Percentiles rank a stretch among this genome's conserved stretches.
Conservation (phyloP, 2,113 vertebrate genomes). For the Osmerus eperlanus region DNA sequence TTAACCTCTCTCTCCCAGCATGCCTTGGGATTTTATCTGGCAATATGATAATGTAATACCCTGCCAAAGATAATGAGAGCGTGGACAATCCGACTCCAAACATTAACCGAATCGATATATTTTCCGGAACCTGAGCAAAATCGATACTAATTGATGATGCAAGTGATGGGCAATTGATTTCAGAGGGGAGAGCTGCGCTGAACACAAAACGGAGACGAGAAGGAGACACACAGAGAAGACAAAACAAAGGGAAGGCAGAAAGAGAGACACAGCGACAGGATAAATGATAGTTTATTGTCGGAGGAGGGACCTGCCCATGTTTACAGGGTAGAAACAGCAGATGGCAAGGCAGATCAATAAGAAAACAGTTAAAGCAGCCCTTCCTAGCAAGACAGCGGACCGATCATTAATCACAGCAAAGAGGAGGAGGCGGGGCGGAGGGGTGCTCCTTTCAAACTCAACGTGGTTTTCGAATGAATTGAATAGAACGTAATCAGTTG, state of each 20-base stretch:
- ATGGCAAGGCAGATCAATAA: slow-evolving; percentile 39
- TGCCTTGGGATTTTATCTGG: background rate
- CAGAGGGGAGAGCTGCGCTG: background rate
- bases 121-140: background rate
- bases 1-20: background rate
- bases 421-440: slow-evolving; percentile 48
- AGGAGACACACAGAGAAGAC: slow-evolving; percentile 1
- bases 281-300: slow-evolving; percentile 21
- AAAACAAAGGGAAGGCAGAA: slow-evolving; percentile 6
- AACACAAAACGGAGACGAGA: background rate
- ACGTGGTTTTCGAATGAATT: no score
- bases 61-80: slow-evolving; percentile 11
- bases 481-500: slow-evolving; percentile 8
- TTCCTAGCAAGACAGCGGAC: slow-evolving; percentile 42
- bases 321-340: slow-evolving; percentile 32
- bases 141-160: background rate
- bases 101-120: background rate
- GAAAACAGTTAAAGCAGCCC: slow-evolving; percentile 38
- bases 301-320: slow-evolving; percentile 21
- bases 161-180: slow-evolving; percentile 2
- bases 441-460: slow-evolving; percentile 43
- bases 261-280: slow-evolving; percentile 7
- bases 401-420: slow-evolving; percentile 43
- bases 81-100: background rate
- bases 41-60: background rate